Conservation (phyloP, 2,797 vertebrate species). For the Chiroxiphia lanceolata region DNA sequence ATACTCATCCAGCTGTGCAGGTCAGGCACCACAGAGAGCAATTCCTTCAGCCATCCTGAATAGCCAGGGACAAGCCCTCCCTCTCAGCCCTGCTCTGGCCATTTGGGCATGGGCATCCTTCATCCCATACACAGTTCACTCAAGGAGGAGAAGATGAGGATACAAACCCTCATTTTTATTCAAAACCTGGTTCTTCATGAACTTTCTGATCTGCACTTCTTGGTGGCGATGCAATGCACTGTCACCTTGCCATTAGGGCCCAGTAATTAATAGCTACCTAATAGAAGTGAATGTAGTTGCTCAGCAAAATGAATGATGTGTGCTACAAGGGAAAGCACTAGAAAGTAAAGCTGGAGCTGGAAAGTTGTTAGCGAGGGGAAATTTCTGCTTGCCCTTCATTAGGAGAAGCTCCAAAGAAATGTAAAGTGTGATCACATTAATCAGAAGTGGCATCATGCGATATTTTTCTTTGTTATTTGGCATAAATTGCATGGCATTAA, state of each 20-base stretch:
- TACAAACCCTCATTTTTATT: slow-evolving; percentile 8
- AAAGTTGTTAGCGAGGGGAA: slow-evolving; percentile 46
- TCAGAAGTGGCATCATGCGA: slow-evolving; percentile 28
- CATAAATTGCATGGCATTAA: slow-evolving; percentile 34
- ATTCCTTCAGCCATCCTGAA: background rate
- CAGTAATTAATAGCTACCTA: slow-evolving; percentile 65
- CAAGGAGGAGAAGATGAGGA: background rate
- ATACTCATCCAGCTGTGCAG: slow-evolving; percentile 18
- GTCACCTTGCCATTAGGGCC: slow-evolving; percentile 62
- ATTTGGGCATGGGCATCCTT: accelerated
- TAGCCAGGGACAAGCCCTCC: background rate
- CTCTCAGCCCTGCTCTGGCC: background rate
- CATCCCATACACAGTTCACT: background rate
- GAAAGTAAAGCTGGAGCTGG: slow-evolving; percentile 44
- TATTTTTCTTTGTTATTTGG: slow-evolving; percentile 67
- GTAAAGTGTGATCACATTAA: slow-evolving; percentile 48
- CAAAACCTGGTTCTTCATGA: background rate
- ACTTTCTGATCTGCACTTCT: slow-evolving; percentile 4
- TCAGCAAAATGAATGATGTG: slow-evolving; percentile 61
- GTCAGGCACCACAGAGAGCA: background rate
- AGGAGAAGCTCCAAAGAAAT: slow-evolving; percentile 66
- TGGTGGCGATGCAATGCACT: background rate
- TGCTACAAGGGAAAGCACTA: slow-evolving; percentile 38
- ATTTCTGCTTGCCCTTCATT: slow-evolving; percentile 70
- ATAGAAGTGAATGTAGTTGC: slow-evolving; percentile 53